These are phyloP conservation scores for Sminthurinus aureus DNA, from an alignment of 2,888 invertebrate species.

Conservation along the genomic window DNA sequence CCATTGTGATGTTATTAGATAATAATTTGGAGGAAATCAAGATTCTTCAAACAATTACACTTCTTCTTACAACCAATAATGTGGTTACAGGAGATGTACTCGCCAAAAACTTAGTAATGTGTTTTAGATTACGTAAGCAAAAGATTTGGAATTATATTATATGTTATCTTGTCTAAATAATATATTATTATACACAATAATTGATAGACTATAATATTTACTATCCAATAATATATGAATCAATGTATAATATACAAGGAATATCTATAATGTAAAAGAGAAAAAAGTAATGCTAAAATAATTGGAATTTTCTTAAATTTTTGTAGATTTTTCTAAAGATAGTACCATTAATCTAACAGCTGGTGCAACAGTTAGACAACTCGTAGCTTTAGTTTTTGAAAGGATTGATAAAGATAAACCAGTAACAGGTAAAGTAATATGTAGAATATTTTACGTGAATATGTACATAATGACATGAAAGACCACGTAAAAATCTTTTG, in stretches of 20 bases:
- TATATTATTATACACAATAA: too few relatives aligned
- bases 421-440: slow-evolving; percentile 26
- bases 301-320: too few relatives aligned
- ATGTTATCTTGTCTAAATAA: too few relatives aligned
- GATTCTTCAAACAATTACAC: slow-evolving; percentile 92
- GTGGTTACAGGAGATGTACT: slow-evolving; percentile 93
- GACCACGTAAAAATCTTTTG: not conserved
- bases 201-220: too few relatives aligned
- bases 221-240: too few relatives aligned
- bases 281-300: too few relatives aligned
- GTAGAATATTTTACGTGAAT: too few relatives aligned
- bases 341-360: slow-evolving; percentile 96
- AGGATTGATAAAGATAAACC: slow-evolving; percentile 80
- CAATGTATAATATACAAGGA: too few relatives aligned
- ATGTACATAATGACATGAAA: not conserved
- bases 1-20: slow-evolving; percentile 93
- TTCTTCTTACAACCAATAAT: slow-evolving; percentile 93
- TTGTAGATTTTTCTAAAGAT: slow-evolving; percentile 82
- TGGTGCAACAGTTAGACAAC: slow-evolving; percentile 94
- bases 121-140: slow-evolving; percentile 85
- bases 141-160: too few relatives aligned
- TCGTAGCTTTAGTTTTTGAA: slow-evolving; percentile 91
- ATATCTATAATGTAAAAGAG: too few relatives aligned
- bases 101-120: slow-evolving; percentile 93
- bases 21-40: slow-evolving; percentile 94